Percentiles rank a stretch among this genome's conserved stretches.
These are phyloP conservation scores for Sarcophaga carnaria DNA, from an alignment of 2,888 invertebrate species.

Conservation along the genomic window DNA sequence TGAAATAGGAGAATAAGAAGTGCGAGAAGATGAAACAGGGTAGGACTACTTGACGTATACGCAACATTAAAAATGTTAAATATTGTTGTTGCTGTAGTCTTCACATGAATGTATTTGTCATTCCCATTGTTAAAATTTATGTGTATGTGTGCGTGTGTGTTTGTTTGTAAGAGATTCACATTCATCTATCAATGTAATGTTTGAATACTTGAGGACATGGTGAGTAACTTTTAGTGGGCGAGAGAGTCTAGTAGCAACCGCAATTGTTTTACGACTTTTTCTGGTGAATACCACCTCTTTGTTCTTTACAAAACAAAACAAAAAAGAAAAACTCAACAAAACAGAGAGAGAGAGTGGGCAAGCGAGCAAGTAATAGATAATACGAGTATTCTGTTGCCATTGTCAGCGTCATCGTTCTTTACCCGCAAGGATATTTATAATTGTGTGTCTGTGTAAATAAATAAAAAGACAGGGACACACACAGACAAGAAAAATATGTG, in stretches of 20 bases:
- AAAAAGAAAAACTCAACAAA: too few species aligned
- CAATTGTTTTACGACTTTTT: constrained; percentile 62
- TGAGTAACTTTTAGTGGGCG: constrained; percentile 40
- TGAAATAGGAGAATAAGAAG: too few species aligned
- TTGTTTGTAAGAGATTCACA: neutral
- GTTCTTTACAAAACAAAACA: too few species aligned
- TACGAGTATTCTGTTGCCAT: neutral
- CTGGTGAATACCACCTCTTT: constrained; percentile 17
- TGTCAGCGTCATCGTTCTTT: constrained; percentile 9
- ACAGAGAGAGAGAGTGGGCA: too few species aligned
- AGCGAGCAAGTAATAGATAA: neutral
- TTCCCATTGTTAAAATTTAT: neutral
- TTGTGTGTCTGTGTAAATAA: constrained; percentile 1
- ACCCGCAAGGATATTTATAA: constrained; percentile 4
- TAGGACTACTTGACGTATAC: constrained; percentile 55
- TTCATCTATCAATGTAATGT: neutral
- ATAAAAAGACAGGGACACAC: too few species aligned
- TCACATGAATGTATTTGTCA: constrained; percentile 2
- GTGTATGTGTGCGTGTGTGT: constrained; percentile 39
- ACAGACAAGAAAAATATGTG: too few species aligned
- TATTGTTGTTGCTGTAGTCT: constrained; percentile 22
- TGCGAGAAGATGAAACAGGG: neutral
- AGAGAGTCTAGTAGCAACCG: constrained; percentile 45
- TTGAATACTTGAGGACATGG: neutral
- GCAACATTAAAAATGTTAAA: constrained; percentile 53